These are phyloP conservation scores for Lomographa bimaculata DNA, from an alignment of 2,888 invertebrate genomes.

Conservation along the genomic window DNA sequence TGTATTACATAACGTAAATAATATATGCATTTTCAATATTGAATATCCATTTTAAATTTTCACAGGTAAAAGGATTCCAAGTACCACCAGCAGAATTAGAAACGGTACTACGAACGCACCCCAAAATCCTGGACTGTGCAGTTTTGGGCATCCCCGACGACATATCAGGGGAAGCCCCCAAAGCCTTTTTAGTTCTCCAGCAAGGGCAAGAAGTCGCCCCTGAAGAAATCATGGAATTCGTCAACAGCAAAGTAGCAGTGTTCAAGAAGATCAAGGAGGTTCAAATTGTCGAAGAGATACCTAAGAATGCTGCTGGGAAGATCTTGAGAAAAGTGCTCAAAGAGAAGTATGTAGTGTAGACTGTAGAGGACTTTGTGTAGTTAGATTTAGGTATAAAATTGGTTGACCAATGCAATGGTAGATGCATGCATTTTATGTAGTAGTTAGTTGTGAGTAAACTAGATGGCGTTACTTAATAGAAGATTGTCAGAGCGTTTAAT, in stretches of 20 bases:
- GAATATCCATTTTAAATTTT: too few relatives aligned
- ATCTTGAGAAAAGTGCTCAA: slow-evolving; percentile 87
- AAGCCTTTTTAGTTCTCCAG: slow-evolving; percentile 87
- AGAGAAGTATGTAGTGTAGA: slow-evolving; percentile 50
- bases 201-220: slow-evolving; percentile 60
- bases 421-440: too few relatives aligned
- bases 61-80: slow-evolving; percentile 87
- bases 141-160: slow-evolving; percentile 91
- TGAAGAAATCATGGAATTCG: slow-evolving; percentile 85
- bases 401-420: too few relatives aligned
- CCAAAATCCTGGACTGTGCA: slow-evolving; percentile 90
- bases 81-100: slow-evolving; percentile 96
- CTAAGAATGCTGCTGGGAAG: slow-evolving; percentile 91
- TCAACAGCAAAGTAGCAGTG: slow-evolving; percentile 86
- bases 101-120: slow-evolving; percentile 87
- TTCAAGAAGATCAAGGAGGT: slow-evolving; percentile 89
- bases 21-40: too few relatives aligned
- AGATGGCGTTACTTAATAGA: too few relatives aligned
- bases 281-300: slow-evolving; percentile 86
- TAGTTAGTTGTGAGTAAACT: too few relatives aligned
- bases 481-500: too few relatives aligned
- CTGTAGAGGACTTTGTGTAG: slow-evolving; percentile 10
- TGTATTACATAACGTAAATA: too few relatives aligned
- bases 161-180: slow-evolving; percentile 89
- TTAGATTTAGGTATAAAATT: not conserved